Conservation (phyloP, 1,140 invertebrate species). For the Drosophila seguyi region DNA sequence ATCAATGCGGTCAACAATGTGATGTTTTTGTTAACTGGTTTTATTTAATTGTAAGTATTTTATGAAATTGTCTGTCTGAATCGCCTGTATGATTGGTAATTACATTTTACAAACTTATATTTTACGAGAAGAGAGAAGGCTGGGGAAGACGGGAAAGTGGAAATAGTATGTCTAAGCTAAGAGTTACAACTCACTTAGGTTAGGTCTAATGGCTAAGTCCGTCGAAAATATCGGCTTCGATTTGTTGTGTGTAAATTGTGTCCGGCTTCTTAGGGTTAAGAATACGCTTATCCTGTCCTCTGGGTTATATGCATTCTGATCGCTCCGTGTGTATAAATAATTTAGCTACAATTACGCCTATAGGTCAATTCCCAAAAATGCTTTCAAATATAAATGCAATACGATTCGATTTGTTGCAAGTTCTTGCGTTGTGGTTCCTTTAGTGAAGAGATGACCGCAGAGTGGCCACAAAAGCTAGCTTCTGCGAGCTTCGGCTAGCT, state of each 20-base stretch:
- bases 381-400: slow-evolving; percentile 77
- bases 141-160: not conserved
- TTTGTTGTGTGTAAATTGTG: slow-evolving; percentile 47
- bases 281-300: slow-evolving; percentile 25
- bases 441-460: not conserved
- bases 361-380: slow-evolving; percentile 82
- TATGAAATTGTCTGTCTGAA: slow-evolving; percentile 74
- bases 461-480: not conserved
- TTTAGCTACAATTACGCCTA: slow-evolving; percentile 77
- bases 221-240: slow-evolving; percentile 26
- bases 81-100: slow-evolving; percentile 70
- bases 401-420: slow-evolving; percentile 67
- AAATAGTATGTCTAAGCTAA: slow-evolving; percentile 36
- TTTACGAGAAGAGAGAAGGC: slow-evolving; percentile 19
- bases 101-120: slow-evolving; percentile 79
- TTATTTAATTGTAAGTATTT: slow-evolving; percentile 77
- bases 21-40: slow-evolving; percentile 69
- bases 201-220: slow-evolving; percentile 51
- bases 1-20: slow-evolving; percentile 1
- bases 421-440: slow-evolving; percentile 41
- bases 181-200: slow-evolving; percentile 60
- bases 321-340: slow-evolving; percentile 47
- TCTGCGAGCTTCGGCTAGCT: too few species aligned
- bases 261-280: slow-evolving; percentile 21
- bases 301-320: slow-evolving; percentile 19